Evolutionary conservation across 2,113 vertebrate species (phyloP).

Genomic region (Eubucco bourcierii): DNA sequence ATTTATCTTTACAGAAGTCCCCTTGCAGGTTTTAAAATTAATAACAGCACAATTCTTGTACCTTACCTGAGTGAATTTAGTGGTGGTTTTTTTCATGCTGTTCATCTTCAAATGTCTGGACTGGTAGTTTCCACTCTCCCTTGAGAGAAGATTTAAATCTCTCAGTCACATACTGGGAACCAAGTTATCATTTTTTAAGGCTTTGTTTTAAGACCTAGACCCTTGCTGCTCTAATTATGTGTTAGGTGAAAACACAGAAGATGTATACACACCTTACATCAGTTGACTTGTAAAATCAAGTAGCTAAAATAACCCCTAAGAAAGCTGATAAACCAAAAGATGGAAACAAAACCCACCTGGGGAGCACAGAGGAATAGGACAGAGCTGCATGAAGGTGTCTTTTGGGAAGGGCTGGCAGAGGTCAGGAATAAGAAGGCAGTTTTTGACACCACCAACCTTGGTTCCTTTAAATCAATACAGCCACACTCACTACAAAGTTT

Average conservation of each 20-base stretch:
- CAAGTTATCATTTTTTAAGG: constrained; percentile 33
- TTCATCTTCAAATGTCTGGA: constrained; percentile 13
- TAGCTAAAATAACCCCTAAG: not conserved
- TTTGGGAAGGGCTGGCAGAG: not conserved
- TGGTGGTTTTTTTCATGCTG: constrained; percentile 10
- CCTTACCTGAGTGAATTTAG: not conserved
- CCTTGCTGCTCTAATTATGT: constrained; percentile 38
- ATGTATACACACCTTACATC: not conserved
- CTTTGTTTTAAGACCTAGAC: constrained; percentile 5
- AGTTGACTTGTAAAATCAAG: not conserved
- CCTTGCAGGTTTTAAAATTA: constrained; percentile 27
- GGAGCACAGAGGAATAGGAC: not conserved
- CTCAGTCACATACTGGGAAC: constrained; percentile 12
- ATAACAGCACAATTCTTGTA: not conserved
- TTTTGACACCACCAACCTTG: not conserved
- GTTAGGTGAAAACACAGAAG: not conserved
- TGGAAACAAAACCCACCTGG: not conserved
- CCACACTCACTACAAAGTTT: not conserved
- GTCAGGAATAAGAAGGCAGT: not conserved
- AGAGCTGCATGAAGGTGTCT: not conserved
- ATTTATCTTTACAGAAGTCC: constrained; percentile 10
- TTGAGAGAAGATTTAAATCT: constrained; percentile 41
- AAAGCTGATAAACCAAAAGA: not conserved
- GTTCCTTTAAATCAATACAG: not conserved
- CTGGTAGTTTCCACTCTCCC: not conserved